Evolutionary conservation across 2,797 vertebrate species (phyloP), one percentile per base, ranked within the genome.

Genomic region (Lophotriccus pileatus): DNA sequence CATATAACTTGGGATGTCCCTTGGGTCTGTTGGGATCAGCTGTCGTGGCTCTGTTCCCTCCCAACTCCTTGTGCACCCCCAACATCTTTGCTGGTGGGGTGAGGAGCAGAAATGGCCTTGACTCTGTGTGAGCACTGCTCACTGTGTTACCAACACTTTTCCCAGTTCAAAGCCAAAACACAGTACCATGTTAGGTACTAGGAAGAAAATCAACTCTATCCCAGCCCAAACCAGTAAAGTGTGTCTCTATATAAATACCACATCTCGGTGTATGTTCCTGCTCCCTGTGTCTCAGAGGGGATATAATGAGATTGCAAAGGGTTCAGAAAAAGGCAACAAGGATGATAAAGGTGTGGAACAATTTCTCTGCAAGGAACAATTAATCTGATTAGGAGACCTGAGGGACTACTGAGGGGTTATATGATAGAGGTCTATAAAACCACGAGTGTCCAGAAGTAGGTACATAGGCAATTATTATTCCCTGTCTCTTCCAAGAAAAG

Each of bases 331-430:
- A 89, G n/a, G 44, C 64, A 86, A 53, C 56, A 87, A 79, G 56
- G 18, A 80, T 89, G 59, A 80, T 73, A 87, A 90, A 92, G 36
- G 25, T 59, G 23, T 79, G 64, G 59, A 92, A 62, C 7, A 75
- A 75, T 28, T 87, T 84, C n/a, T 87, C 74, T 76, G 25, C 39
- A 76, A 90, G 75, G 84, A 89, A 68, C 12, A 73, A 87, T 93
- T 89, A 93, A 79, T 21, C 14, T 66, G 50, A 87, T 79, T 84
- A 92, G 30, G 46, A 90, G n/a, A 62, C 89, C 39, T 92, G 34
- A 70, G 87, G 59, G 74, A 82, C 77, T 77, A 67, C 15, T 76
- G 46, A 76, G 36, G 17, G 49, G 12, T 47, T 87, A 49, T 60
- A 85, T 67, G 47, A 79, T 20, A 59, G 67, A 77, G 34, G n/a